Evolutionary conservation across 2,797 vertebrate genomes (phyloP).

Genomic region (Phoeniculus purpureus): DNA sequence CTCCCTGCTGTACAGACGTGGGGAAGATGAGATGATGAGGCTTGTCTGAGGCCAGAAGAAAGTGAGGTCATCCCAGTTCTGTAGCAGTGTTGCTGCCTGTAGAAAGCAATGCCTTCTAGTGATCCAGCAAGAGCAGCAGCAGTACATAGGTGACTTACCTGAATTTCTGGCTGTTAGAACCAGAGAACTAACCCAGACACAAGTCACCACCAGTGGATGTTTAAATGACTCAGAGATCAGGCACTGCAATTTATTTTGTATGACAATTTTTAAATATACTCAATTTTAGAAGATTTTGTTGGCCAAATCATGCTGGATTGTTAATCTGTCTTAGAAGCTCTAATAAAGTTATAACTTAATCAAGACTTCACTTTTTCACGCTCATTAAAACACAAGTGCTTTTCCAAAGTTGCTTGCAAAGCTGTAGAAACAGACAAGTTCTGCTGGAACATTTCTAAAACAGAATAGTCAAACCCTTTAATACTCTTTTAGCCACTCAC

Average conservation of each 20-base stretch:
- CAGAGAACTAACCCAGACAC: not conserved
- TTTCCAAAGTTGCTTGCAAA: not conserved
- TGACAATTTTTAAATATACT: not conserved
- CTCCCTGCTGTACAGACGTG: not conserved
- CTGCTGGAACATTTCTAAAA: not conserved
- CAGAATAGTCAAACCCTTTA: not conserved
- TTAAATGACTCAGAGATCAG: not conserved
- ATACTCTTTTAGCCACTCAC: not conserved
- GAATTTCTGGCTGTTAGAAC: not conserved
- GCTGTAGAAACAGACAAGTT: not conserved
- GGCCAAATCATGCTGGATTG: not conserved
- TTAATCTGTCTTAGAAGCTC: not conserved
- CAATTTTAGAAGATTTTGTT: not conserved
- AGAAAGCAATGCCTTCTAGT: not conserved
- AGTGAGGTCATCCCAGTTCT: not conserved
- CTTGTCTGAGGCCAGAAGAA: not conserved
- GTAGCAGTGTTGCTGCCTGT: not conserved
- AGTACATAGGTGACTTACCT: not conserved
- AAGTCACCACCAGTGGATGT: not conserved
- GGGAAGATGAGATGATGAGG: not conserved
- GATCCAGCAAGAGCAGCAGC: fast-evolving
- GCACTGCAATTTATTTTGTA: not conserved
- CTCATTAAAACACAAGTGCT: not conserved
- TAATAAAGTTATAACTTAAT: not conserved
- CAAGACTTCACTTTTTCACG: not conserved